Percentiles rank a stretch among this genome's conserved stretches.
Conservation (phyloP, 2,113 vertebrate species). For the Steatornis caripensis region DNA sequence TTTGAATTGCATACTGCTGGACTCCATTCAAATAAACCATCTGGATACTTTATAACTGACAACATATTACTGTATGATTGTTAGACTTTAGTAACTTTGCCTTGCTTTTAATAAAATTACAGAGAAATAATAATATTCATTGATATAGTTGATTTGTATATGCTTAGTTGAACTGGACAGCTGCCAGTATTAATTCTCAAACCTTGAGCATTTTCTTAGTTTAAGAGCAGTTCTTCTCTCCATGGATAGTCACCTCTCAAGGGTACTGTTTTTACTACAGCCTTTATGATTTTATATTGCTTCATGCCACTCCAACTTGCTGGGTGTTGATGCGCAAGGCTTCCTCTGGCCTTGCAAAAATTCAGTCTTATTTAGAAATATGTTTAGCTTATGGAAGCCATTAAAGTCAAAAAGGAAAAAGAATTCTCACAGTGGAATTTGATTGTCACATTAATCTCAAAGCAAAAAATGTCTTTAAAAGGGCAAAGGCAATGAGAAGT, state of each 20-base stretch:
- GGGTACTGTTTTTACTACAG: conserved; percentile 65
- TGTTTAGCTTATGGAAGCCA: conserved; percentile 63
- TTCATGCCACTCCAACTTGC: conserved; percentile 58
- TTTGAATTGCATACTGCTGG: conserved; percentile 26
- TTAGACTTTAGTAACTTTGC: conserved; percentile 22
- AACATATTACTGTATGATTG: conserved; percentile 20
- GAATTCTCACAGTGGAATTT: conserved; percentile 32
- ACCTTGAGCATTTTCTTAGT: conserved; percentile 53
- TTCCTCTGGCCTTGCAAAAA: conserved; percentile 69
- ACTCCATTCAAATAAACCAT: conserved; percentile 47
- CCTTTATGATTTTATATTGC: conserved; percentile 72
- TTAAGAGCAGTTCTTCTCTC: conserved; percentile 41
- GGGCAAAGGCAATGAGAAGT: conserved; percentile 20
- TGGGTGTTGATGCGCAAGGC: conserved; percentile 54
- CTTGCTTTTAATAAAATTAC: conserved; percentile 29
- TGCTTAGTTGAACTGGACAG: conserved; percentile 24
- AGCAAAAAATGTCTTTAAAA: conserved; percentile 30
- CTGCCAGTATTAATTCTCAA: conserved; percentile 60
- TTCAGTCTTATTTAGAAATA: conserved; percentile 71
- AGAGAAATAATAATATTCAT: conserved; percentile 19
- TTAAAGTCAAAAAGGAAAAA: conserved; percentile 60
- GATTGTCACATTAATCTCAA: conserved; percentile 63
- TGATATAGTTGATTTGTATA: conserved; percentile 29
- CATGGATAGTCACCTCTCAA: conserved; percentile 67
- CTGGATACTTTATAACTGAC: conserved; percentile 26